These are phyloP conservation scores for Cyphomyrmex costatus DNA, from an alignment of 1,140 invertebrate species.

Conservation along the genomic window DNA sequence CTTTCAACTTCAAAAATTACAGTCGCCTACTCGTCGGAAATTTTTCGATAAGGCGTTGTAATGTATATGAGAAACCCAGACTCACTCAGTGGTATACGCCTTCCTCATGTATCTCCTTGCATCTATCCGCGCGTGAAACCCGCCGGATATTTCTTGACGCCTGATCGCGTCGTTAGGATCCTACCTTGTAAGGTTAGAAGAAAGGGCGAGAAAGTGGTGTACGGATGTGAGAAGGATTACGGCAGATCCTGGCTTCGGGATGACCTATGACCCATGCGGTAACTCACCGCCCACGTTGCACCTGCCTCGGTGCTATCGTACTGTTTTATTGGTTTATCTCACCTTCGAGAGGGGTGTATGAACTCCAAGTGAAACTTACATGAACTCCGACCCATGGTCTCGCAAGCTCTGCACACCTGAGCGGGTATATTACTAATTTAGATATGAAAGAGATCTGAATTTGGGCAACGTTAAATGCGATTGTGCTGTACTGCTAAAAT, in stretches of 20 bases:
- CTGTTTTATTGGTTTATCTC: constrained; percentile 85
- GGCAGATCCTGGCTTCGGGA: constrained; percentile 76
- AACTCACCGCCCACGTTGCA: constrained; percentile 86
- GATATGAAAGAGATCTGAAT: background rate
- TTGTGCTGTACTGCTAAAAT: background rate
- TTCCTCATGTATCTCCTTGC: constrained; percentile 55
- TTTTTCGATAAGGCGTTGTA: constrained; percentile 19
- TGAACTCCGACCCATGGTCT: constrained; percentile 76
- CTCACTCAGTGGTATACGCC: constrained; percentile 37
- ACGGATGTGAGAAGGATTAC: constrained; percentile 79
- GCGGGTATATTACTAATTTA: constrained; percentile 18
- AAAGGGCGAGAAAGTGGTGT: constrained; percentile 59
- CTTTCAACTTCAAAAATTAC: constrained; percentile 11
- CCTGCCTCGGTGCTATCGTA: constrained; percentile 81
- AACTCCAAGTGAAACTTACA: constrained; percentile 76
- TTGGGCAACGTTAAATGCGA: constrained; percentile 18
- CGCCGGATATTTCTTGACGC: constrained; percentile 61
- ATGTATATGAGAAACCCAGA: background rate
- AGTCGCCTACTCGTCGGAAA: background rate
- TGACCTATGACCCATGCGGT: constrained; percentile 83
- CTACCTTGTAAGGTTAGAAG: constrained; percentile 49
- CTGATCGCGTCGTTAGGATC: constrained; percentile 74
- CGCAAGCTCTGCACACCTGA: constrained; percentile 65
- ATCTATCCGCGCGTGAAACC: constrained; percentile 55
- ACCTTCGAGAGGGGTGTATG: constrained; percentile 71